Evolutionary conservation across 2,797 vertebrate genomes (phyloP).

Genomic region (Chelidonichthys spinosus): DNA sequence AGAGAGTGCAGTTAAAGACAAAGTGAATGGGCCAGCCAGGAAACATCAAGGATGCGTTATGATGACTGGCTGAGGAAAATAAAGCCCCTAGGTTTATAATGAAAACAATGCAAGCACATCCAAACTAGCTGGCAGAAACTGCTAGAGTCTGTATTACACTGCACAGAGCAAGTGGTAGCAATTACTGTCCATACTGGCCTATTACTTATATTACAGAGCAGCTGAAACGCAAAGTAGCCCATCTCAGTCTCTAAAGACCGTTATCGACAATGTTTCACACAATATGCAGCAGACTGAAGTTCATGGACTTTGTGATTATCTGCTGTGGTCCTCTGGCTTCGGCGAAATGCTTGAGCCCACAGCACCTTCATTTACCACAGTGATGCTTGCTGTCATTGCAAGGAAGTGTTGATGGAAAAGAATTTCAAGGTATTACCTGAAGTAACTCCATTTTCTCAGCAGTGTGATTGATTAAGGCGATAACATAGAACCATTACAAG

Average conservation of each 20-base stretch:
- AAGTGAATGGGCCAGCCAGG: slow-evolving; percentile 35
- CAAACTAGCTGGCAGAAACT: slow-evolving; percentile 44
- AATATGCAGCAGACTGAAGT: slow-evolving; percentile 13
- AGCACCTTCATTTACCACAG: not conserved
- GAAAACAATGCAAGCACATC: slow-evolving; percentile 51
- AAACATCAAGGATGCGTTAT: slow-evolving; percentile 55
- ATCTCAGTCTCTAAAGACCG: slow-evolving; percentile 4
- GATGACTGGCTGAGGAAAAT: slow-evolving; percentile 42
- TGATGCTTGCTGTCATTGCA: slow-evolving; percentile 4
- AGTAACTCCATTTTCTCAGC: slow-evolving; percentile 33
- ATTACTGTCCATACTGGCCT: not conserved
- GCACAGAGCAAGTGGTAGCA: slow-evolving; percentile 9
- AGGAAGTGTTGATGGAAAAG: slow-evolving; percentile 14
- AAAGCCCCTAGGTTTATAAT: slow-evolving; percentile 30
- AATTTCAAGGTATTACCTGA: slow-evolving; percentile 32
- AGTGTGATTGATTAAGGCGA: slow-evolving; percentile 52
- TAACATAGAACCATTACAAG: slow-evolving; percentile 45
- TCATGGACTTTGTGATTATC: not conserved
- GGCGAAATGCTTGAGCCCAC: slow-evolving; percentile 15
- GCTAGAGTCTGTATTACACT: slow-evolving; percentile 21
- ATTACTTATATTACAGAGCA: slow-evolving; percentile 10
- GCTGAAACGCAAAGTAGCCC: not conserved
- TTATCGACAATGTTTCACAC: not conserved
- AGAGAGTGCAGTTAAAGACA: slow-evolving; percentile 36
- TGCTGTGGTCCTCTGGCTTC: not conserved